Conservation (phyloP, 2,888 invertebrate species). For the Lepidochrysops patricia region DNA sequence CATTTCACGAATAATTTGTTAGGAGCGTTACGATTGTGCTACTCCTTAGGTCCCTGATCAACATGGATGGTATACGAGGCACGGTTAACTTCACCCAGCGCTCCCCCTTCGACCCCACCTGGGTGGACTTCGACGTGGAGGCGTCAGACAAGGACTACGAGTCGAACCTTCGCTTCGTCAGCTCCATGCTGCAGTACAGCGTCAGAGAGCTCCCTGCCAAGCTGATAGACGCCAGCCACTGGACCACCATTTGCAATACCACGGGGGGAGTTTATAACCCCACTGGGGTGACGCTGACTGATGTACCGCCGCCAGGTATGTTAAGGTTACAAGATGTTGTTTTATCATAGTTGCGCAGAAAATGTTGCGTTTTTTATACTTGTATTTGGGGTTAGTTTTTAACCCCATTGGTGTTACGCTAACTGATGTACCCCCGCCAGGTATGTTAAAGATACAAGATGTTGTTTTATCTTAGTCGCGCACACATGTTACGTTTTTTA, state of each 20-base stretch:
- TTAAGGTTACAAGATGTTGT: too few species aligned
- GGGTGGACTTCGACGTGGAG: slow-evolving; percentile 80
- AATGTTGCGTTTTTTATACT: too few species aligned
- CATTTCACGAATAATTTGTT: too few species aligned
- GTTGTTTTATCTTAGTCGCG: too few species aligned
- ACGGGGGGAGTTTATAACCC: slow-evolving; percentile 88
- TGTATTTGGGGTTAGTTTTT: too few species aligned
- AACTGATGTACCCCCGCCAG: too few species aligned
- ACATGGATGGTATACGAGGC: slow-evolving; percentile 87
- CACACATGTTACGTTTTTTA: too few species aligned
- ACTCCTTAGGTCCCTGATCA: slow-evolving; percentile 77
- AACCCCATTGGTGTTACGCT: too few species aligned
- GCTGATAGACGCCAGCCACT: slow-evolving; percentile 37
- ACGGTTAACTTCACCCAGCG: slow-evolving; percentile 84
- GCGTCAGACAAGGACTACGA: slow-evolving; percentile 79
- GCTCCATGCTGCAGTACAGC: slow-evolving; percentile 81
- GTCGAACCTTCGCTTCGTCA: slow-evolving; percentile 81
- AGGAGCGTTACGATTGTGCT: too few species aligned
- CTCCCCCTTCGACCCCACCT: slow-evolving; percentile 89
- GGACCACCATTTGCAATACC: slow-evolving; percentile 75
- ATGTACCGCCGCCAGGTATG: slow-evolving; percentile 78
- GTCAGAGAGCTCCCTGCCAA: slow-evolving; percentile 81
- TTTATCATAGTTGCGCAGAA: too few species aligned
- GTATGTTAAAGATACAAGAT: too few species aligned
- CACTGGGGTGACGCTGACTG: slow-evolving; percentile 66